Percentiles rank a stretch among this genome's conserved stretches.
These are phyloP conservation scores for Vannuccia rotundouncinata DNA, from an alignment of 2,888 invertebrate species.

Conservation along the genomic window DNA sequence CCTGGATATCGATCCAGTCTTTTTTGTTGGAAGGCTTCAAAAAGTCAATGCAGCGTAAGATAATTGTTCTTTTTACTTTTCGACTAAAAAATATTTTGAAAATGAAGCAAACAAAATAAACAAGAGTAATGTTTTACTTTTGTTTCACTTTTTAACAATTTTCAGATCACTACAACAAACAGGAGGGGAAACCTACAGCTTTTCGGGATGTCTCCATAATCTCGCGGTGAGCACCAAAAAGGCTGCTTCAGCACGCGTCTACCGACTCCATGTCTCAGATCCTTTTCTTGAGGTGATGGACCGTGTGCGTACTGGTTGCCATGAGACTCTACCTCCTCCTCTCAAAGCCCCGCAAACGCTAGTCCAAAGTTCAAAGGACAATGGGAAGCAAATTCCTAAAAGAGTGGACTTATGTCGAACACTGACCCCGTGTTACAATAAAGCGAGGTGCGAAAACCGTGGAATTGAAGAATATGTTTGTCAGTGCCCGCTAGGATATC, in stretches of 20 bases:
- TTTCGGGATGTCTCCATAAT: not conserved
- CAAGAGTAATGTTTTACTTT: not conserved
- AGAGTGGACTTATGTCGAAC: not conserved
- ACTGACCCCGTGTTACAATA: constrained; percentile 24
- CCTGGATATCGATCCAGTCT: not conserved
- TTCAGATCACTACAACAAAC: not conserved
- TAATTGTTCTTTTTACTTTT: not conserved
- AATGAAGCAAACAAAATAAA: not conserved
- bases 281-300: not conserved
- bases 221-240: not conserved
- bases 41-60: not conserved
- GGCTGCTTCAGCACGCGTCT: not conserved
- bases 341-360: not conserved
- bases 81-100: not conserved
- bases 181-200: not conserved
- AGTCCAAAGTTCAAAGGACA: not conserved
- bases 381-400: not conserved
- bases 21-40: not conserved
- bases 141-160: not conserved
- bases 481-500: constrained; percentile 8
- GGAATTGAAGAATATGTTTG: constrained; percentile 3
- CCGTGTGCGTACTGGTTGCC: not conserved
- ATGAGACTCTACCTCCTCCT: not conserved
- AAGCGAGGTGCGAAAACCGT: not conserved
- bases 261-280: not conserved